Conservation (phyloP, 2,797 vertebrate species). For the Typhlichthys eigenmanni region DNA sequence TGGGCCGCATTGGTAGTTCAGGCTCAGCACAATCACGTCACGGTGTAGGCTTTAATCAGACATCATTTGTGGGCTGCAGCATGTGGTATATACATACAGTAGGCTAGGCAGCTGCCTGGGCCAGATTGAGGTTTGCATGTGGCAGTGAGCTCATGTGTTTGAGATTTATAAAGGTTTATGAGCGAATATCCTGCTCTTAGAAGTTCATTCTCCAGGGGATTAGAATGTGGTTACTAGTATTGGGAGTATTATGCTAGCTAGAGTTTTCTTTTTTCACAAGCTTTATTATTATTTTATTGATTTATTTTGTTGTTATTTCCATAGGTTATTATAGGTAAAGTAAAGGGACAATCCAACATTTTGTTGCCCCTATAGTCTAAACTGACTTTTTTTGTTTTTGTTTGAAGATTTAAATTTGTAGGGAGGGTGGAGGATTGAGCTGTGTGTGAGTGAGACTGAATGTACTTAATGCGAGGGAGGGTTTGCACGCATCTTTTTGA, state of each 20-base stretch:
- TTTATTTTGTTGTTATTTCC: too few relatives aligned
- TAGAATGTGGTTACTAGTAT: constrained; percentile 46
- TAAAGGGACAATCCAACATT: too few relatives aligned
- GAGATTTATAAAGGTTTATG: constrained; percentile 68
- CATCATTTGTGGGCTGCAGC: constrained; percentile 12
- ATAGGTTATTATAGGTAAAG: too few relatives aligned
- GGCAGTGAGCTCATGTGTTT: constrained; percentile 57
- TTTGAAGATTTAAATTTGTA: too few relatives aligned
- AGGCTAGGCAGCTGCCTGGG: constrained; percentile 6
- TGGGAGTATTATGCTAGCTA: constrained; percentile 34
- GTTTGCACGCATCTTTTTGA: too few relatives aligned
- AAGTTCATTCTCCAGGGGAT: constrained; percentile 68
- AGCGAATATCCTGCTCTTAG: constrained; percentile 64
- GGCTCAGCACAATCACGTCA: constrained; percentile 19
- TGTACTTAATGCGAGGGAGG: too few relatives aligned
- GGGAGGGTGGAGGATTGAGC: too few relatives aligned
- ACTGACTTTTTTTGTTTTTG: too few relatives aligned
- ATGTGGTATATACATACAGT: constrained; percentile 16
- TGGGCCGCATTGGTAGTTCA: constrained; percentile 13
- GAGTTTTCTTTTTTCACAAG: constrained; percentile 1
- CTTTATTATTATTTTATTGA: not conserved
- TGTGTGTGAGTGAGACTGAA: too few relatives aligned
- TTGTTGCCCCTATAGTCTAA: too few relatives aligned
- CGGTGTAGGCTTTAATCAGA: constrained; percentile 8
- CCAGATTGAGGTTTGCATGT: constrained; percentile 58